Conservation (phyloP, 2,888 invertebrate species). For the Ichneumoninae sp. region DNA sequence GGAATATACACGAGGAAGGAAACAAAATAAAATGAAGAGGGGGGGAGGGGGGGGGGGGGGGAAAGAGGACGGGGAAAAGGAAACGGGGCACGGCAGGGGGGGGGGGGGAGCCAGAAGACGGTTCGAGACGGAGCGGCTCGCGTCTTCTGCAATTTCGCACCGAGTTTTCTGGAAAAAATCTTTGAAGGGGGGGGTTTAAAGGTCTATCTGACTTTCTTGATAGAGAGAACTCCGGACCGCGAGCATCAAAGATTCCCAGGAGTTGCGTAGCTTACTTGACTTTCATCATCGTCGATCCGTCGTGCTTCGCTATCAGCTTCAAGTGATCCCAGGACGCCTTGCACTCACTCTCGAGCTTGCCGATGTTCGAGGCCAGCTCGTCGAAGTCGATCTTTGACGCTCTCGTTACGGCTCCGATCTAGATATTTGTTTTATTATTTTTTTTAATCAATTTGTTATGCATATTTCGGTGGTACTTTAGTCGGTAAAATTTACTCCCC, state of each 20-base stretch:
- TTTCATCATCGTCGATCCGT: slow-evolving; percentile 94
- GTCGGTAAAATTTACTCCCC: not conserved
- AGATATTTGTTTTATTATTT: slow-evolving; percentile 50
- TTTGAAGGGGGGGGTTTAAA: not conserved
- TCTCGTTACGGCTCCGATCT: slow-evolving; percentile 95
- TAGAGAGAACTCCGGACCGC: not conserved
- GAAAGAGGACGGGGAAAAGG: slow-evolving; percentile 61
- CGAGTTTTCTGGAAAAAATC: slow-evolving; percentile 55
- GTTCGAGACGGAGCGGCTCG: slow-evolving; percentile 65
- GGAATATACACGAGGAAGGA: slow-evolving; percentile 65
- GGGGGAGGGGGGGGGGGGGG: too few species aligned
- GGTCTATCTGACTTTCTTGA: not conserved
- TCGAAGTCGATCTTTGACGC: slow-evolving; percentile 98
- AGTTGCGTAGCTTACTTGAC: slow-evolving; percentile 87
- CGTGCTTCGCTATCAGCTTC: slow-evolving; percentile 97
- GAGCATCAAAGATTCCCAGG: not conserved
- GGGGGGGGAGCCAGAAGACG: slow-evolving; percentile 65
- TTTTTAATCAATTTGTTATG: not conserved
- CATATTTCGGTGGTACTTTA: not conserved
- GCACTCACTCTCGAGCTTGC: slow-evolving; percentile 96
- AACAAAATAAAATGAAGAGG: slow-evolving; percentile 59
- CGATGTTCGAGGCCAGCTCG: slow-evolving; percentile 93
- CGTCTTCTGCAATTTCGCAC: slow-evolving; percentile 72
- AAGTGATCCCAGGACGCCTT: slow-evolving; percentile 99
- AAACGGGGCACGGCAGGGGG: slow-evolving; percentile 64